These are phyloP conservation scores for Aurelia coerulea DNA, from an alignment of 30 jellyfish, hydroid and myxozoan species.

Conservation along the genomic window DNA sequence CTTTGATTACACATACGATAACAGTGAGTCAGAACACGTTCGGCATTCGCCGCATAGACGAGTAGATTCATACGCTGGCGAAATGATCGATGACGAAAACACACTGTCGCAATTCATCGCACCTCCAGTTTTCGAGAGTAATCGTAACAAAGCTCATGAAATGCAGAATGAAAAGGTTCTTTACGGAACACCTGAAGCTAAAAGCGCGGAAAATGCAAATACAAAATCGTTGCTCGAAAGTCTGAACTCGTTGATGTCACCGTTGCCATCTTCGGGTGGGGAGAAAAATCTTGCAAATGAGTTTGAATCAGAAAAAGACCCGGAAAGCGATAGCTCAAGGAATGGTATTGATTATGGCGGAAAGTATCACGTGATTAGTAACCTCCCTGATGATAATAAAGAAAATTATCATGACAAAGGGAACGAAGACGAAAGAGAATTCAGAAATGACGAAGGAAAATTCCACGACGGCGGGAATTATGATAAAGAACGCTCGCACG, in stretches of 20 bases:
- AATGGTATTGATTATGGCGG: conserved; percentile 60
- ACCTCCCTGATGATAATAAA: conserved; percentile 16
- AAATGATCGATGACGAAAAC: conserved; percentile 87
- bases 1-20: conserved; percentile 18
- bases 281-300: conserved; percentile 3
- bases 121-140: conserved; percentile 88
- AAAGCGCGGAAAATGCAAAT: conserved; percentile 69
- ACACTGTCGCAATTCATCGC: conserved; percentile 88
- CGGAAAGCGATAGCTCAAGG: neutral
- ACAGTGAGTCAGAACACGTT: conserved; percentile 1
- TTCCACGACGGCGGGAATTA: neutral
- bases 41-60: conserved; percentile 23
- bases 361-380: conserved; percentile 23
- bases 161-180: conserved; percentile 27
- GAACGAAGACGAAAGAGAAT: conserved; percentile 21
- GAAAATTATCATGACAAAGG: conserved; percentile 16
- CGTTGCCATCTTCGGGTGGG: conserved; percentile 21
- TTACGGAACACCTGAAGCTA: conserved; percentile 72
- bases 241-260: conserved; percentile 78
- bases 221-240: conserved; percentile 75
- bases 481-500: neutral
- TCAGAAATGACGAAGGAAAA: conserved; percentile 12
- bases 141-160: conserved; percentile 28
- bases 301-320: neutral
- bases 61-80: conserved; percentile 85